Percentiles rank a stretch among this genome's conserved stretches.
These are phyloP conservation scores for Antigone vipio DNA, from an alignment of 2,113 vertebrate species.

Conservation along the genomic window DNA sequence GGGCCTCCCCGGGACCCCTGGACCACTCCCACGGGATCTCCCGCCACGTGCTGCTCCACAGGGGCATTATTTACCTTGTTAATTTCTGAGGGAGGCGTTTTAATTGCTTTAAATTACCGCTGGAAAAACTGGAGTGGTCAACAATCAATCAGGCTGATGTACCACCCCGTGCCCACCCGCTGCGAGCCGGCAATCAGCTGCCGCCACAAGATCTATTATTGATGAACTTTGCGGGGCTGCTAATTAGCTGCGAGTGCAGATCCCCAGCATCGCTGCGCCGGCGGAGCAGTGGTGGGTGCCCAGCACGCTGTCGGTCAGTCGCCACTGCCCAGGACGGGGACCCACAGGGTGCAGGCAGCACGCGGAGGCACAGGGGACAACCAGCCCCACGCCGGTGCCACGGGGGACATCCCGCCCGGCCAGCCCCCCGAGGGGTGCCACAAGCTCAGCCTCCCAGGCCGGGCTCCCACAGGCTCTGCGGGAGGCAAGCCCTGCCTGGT, in stretches of 20 bases:
- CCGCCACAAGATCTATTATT: constrained; percentile 80
- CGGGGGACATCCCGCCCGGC: no score
- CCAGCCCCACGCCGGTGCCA: not conserved
- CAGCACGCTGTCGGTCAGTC: fast-evolving
- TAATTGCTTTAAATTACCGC: constrained; percentile 70
- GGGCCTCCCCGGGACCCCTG: not conserved
- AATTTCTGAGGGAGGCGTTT: constrained; percentile 59
- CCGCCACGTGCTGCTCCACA: not conserved
- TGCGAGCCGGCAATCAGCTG: constrained; percentile 78
- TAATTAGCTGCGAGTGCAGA: constrained; percentile 81
- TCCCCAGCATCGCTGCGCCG: constrained; percentile 39
- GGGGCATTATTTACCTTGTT: constrained; percentile 63
- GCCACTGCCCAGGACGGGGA: not conserved
- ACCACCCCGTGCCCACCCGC: constrained; percentile 68
- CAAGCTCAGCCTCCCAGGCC: not conserved
- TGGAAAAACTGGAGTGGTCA: constrained; percentile 66
- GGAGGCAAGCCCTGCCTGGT: not conserved
- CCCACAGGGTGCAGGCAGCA: not conserved
- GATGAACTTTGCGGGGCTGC: constrained; percentile 82
- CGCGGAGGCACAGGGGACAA: not conserved
- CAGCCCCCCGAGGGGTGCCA: not conserved
- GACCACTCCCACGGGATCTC: not conserved
- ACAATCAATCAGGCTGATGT: constrained; percentile 74
- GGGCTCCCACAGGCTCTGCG: not conserved
- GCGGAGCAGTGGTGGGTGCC: not conserved